Evolutionary conservation across 2,888 invertebrate species (phyloP).

Genomic region (Lepeophtheirus nordmannii): DNA sequence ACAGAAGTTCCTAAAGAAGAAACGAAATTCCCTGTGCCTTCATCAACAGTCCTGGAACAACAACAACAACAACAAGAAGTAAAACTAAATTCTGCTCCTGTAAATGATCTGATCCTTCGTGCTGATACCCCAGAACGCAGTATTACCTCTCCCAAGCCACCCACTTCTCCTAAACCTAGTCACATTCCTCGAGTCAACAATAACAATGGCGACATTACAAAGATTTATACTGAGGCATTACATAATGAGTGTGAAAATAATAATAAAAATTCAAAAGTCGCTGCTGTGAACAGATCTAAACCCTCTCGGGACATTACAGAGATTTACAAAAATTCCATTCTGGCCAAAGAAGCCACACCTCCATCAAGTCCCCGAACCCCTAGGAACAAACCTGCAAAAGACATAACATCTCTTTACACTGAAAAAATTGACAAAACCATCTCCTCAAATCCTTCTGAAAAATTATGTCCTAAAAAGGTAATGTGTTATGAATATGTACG

Average conservation of each 20-base stretch:
- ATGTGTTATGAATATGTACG: no score
- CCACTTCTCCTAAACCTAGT: constrained; percentile 4
- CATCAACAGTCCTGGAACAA: no score
- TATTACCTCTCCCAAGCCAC: neutral
- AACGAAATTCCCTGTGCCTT: no score
- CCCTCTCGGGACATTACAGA: constrained; percentile 22
- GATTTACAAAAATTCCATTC: constrained; percentile 16
- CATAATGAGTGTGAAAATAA: neutral
- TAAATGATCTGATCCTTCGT: neutral
- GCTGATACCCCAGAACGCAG: neutral
- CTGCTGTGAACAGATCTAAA: neutral
- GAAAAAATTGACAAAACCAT: constrained; percentile 5
- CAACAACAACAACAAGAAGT: no score
- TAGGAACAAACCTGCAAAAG: constrained; percentile 6
- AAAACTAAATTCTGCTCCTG: neutral
- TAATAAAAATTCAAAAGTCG: neutral
- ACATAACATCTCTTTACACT: constrained; percentile 15
- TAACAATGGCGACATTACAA: constrained; percentile 6
- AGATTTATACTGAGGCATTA: constrained; percentile 13
- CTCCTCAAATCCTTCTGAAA: constrained; percentile 2
- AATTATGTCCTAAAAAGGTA: constrained; percentile 20
- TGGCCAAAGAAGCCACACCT: constrained; percentile 9
- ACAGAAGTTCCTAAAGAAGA: no score
- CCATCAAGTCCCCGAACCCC: constrained; percentile 5
- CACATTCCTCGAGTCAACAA: neutral